Percentiles rank a stretch among this genome's conserved stretches.
Evolutionary conservation across 2,888 invertebrate species (phyloP).

Genomic region (Torymus aiolomorphi): DNA sequence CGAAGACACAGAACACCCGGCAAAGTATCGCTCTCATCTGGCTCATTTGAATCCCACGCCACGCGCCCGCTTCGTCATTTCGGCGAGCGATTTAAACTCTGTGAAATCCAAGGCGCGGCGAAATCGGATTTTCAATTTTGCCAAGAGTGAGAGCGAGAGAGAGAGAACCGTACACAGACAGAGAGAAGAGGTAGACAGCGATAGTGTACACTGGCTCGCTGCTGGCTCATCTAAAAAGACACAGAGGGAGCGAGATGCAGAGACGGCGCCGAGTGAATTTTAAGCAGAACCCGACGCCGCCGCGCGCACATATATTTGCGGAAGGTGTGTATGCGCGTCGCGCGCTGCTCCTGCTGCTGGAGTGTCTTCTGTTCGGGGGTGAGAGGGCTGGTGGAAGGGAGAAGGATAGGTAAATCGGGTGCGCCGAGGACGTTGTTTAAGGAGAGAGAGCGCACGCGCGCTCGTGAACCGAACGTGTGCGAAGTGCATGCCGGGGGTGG

Average conservation of each 20-base stretch:
- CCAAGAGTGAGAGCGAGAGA: neutral
- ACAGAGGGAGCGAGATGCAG: slow-evolving; percentile 54
- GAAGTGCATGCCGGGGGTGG: neutral
- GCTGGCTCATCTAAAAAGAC: slow-evolving; percentile 40
- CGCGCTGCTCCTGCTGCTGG: slow-evolving; percentile 10
- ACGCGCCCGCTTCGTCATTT: slow-evolving; percentile 32
- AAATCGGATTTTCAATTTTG: slow-evolving; percentile 73
- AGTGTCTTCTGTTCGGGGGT: no score
- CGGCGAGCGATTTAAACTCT: slow-evolving; percentile 59
- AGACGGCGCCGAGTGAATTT: slow-evolving; percentile 70
- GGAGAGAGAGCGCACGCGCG: neutral
- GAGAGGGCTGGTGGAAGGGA: no score
- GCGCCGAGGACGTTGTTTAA: neutral
- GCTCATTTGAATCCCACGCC: slow-evolving; percentile 49
- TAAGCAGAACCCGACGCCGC: slow-evolving; percentile 63
- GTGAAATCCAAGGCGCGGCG: slow-evolving; percentile 60
- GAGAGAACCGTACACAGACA: no score
- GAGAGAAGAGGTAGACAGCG: slow-evolving; percentile 13
- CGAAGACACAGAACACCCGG: no score
- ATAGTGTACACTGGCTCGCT: slow-evolving; percentile 37
- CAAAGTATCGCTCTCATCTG: slow-evolving; percentile 20
- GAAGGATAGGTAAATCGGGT: slow-evolving; percentile 20
- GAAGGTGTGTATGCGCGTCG: slow-evolving; percentile 45
- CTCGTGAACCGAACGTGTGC: no score
- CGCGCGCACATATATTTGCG: slow-evolving; percentile 55